phyloP scores from a whole-genome alignment of 2,113 vertebrate species.

The Sinocyclocheilus rhinocerous region DNA sequence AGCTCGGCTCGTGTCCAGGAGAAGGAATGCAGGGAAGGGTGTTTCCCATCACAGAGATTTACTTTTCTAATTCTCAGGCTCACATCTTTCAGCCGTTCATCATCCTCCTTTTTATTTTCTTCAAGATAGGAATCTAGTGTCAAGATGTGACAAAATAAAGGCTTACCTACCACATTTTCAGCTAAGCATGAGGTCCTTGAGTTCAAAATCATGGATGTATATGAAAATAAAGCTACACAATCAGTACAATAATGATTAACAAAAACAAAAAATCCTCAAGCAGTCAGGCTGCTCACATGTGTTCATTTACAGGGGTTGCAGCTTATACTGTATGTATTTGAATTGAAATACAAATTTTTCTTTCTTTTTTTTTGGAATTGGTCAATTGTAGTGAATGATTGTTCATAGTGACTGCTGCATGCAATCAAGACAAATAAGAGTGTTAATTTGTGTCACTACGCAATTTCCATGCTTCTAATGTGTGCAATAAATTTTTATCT shows the following conservation, averaged over 20 bases:
- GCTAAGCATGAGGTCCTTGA: neutral
- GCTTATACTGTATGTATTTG: neutral
- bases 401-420: too few species aligned
- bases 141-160: conserved; percentile 56
- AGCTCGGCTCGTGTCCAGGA: conserved; percentile 16
- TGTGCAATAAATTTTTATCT: too few species aligned
- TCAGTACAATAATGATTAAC: neutral
- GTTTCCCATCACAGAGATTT: conserved; percentile 36
- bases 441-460: too few species aligned
- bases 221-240: neutral
- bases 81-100: conserved; percentile 45
- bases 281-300: neutral
- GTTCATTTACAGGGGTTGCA: neutral
- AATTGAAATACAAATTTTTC: too few species aligned
- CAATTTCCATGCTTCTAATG: too few species aligned
- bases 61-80: conserved; percentile 43
- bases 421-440: too few species aligned
- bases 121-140: conserved; percentile 49
- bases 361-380: too few species aligned
- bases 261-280: neutral
- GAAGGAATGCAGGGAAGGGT: conserved; percentile 23
- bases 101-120: conserved; percentile 45
- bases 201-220: neutral
- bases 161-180: conserved; percentile 58
- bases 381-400: too few species aligned